phyloP scores from a whole-genome alignment of 2,113 vertebrate genomes.

The Tyto alba region DNA sequence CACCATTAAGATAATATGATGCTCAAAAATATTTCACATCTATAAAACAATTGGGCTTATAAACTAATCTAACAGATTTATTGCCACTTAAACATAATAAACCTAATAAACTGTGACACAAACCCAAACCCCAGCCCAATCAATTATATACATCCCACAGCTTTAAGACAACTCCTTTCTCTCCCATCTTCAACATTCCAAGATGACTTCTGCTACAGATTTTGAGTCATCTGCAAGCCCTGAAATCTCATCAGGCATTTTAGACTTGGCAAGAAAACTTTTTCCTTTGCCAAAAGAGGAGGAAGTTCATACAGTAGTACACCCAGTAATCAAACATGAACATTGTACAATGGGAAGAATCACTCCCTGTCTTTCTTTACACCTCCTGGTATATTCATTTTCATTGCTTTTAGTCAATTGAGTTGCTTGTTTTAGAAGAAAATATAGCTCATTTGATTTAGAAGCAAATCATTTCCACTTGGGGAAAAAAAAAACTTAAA shows the following conservation, averaged over 20 bases:
- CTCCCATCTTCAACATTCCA: background rate
- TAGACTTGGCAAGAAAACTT: background rate
- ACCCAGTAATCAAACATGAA: background rate
- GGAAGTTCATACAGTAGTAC: background rate
- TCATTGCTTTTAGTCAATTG: background rate
- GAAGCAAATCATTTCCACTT: background rate
- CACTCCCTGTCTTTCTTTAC: background rate
- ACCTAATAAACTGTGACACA: background rate
- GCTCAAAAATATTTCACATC: background rate
- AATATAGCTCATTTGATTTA: background rate
- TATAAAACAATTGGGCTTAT: background rate
- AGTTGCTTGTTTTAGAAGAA: background rate
- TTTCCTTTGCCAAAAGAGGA: constrained; percentile 27
- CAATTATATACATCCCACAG: background rate
- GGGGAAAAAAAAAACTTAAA: background rate
- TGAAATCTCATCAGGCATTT: background rate
- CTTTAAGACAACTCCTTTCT: background rate
- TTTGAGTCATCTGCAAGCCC: background rate
- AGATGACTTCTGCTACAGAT: background rate
- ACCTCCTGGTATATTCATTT: background rate
- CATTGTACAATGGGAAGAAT: background rate
- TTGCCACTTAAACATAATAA: background rate
- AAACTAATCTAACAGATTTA: background rate
- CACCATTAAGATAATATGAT: background rate
- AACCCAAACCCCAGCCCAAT: background rate